Conservation (phyloP, 2,797 vertebrate species). For the Centropyge bicolor region DNA sequence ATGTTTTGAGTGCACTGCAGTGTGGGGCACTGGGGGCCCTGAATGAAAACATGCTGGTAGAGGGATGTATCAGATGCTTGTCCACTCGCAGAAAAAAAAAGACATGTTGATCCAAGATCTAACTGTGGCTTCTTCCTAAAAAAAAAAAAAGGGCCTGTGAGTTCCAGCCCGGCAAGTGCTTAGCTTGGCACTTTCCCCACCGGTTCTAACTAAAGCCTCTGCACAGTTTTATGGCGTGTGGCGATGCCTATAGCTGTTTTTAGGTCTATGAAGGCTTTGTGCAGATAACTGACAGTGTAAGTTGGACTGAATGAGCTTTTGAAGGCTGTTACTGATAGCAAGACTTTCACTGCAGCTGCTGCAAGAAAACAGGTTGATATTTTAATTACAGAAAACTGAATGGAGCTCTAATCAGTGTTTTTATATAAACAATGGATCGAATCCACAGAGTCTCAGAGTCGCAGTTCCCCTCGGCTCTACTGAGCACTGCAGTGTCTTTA, state of each 20-base stretch:
- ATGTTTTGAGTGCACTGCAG: conserved; percentile 69
- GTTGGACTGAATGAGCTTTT: conserved; percentile 4
- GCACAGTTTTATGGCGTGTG: conserved; percentile 47
- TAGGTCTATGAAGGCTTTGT: conserved; percentile 59
- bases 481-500: background rate
- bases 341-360: background rate
- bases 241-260: conserved; percentile 47
- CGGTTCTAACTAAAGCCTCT: conserved; percentile 59
- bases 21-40: conserved; percentile 54
- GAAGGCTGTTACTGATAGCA: conserved; percentile 2
- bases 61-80: conserved; percentile 76
- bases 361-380: background rate
- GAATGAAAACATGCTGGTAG: conserved; percentile 76
- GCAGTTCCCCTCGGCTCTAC: too few relatives aligned
- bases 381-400: background rate
- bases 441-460: background rate
- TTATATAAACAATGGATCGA: background rate
- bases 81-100: conserved; percentile 46
- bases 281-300: conserved; percentile 16
- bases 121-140: conserved; percentile 72
- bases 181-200: conserved; percentile 64
- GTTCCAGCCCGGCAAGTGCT: conserved; percentile 60
- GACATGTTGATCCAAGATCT: conserved; percentile 73
- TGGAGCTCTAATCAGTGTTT: background rate
- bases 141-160: conserved; percentile 41